Conservation (phyloP, 2,888 invertebrate genomes). For the Stegana nigrithorax region DNA sequence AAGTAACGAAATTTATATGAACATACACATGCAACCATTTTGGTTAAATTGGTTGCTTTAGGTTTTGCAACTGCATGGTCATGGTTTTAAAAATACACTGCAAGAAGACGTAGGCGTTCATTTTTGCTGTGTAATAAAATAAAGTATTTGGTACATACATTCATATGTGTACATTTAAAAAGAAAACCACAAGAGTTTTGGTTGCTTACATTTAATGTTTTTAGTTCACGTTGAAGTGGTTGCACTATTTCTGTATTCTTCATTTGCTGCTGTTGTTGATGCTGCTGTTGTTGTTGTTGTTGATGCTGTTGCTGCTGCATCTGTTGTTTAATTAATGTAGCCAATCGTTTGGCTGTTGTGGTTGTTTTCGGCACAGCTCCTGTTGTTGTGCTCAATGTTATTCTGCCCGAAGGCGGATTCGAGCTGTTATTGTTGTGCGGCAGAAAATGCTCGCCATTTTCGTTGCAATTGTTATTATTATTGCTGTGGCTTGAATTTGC, state of each 20-base stretch:
- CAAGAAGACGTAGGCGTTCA: no score
- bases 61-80: no score
- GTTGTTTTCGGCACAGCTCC: slow-evolving; percentile 50
- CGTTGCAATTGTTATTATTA: slow-evolving; percentile 13
- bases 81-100: no score
- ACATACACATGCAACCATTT: no score
- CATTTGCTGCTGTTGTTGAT: slow-evolving; percentile 36
- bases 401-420: slow-evolving; percentile 18
- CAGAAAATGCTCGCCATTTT: slow-evolving; percentile 7
- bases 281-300: slow-evolving; percentile 31
- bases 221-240: slow-evolving; percentile 73
- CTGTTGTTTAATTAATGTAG: slow-evolving; percentile 38
- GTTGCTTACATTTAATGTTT: slow-evolving; percentile 68
- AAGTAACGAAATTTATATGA: no score
- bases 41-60: no score
- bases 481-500: slow-evolving; percentile 27
- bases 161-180: no score
- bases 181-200: no score
- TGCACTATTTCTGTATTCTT: slow-evolving; percentile 72
- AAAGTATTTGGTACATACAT: no score
- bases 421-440: slow-evolving; percentile 22
- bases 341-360: slow-evolving; percentile 31
- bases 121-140: no score
- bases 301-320: slow-evolving; percentile 40
- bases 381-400: slow-evolving; percentile 29